These are phyloP conservation scores for Parambassis ranga DNA, from an alignment of 2,797 vertebrate species.

Conservation along the genomic window DNA sequence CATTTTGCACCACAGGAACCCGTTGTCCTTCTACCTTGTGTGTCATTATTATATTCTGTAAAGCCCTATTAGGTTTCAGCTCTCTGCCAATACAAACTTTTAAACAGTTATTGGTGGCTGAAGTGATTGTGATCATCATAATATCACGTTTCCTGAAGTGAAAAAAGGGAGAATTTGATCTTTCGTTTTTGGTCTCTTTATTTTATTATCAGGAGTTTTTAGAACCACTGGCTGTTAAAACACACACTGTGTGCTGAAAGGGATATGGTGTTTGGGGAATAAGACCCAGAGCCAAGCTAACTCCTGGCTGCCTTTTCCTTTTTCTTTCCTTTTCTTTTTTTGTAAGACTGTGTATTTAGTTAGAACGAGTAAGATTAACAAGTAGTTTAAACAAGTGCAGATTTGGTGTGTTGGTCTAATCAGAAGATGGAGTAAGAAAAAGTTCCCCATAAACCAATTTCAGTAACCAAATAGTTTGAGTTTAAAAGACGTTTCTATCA, in stretches of 20 bases:
- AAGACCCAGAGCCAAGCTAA: slow-evolving; percentile 4
- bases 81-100: slow-evolving; percentile 53
- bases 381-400: too few species aligned
- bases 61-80: slow-evolving; percentile 43
- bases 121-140: slow-evolving; percentile 41
- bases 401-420: too few species aligned
- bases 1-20: slow-evolving; percentile 16
- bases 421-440: too few species aligned
- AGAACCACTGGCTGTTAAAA: slow-evolving; percentile 41
- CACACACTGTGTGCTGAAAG: slow-evolving; percentile 29
- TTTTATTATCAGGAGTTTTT: slow-evolving; percentile 49
- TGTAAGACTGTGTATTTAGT: not conserved
- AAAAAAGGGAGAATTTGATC: slow-evolving; percentile 45
- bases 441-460: too few species aligned
- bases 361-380: not conserved
- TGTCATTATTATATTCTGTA: slow-evolving; percentile 34
- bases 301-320: not conserved
- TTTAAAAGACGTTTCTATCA: too few species aligned
- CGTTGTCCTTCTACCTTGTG: slow-evolving; percentile 32
- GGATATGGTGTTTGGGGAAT: slow-evolving; percentile 25
- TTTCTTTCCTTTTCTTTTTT: too few species aligned
- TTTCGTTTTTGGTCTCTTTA: slow-evolving; percentile 33
- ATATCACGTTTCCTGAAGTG: slow-evolving; percentile 42
- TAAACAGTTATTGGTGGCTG: slow-evolving; percentile 46
- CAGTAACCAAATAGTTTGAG: too few species aligned